phyloP scores from a whole-genome alignment of 2,888 invertebrate genomes.

The Callyntrura sp. region DNA sequence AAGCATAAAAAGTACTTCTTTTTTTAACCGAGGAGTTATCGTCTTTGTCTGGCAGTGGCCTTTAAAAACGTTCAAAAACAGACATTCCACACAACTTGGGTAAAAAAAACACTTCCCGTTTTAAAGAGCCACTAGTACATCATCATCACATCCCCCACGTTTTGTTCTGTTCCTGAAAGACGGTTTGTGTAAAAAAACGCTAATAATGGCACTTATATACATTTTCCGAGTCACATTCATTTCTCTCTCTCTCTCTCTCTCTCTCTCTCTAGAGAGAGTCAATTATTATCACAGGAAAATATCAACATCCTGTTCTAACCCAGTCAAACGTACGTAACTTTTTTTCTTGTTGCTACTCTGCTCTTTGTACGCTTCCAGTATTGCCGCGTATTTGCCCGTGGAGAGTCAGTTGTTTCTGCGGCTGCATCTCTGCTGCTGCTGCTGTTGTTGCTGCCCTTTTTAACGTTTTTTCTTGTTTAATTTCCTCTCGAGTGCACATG shows the following conservation, averaged over 20 bases:
- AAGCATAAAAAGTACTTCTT: background rate
- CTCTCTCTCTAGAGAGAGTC: too few species aligned
- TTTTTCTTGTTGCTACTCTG: too few species aligned
- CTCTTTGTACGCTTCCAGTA: conserved; percentile 22
- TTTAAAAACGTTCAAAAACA: conserved; percentile 31
- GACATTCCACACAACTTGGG: conserved; percentile 18
- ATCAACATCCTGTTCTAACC: conserved; percentile 68
- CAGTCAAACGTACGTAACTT: conserved; percentile 24
- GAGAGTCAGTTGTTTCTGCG: conserved; percentile 35
- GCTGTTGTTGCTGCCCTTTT: background rate
- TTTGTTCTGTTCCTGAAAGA: too few species aligned
- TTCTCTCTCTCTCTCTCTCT: too few species aligned
- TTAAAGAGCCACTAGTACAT: conserved; percentile 42
- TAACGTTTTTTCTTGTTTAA: conserved; percentile 43
- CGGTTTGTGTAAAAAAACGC: too few species aligned
- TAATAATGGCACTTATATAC: too few species aligned
- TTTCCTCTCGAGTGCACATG: conserved; percentile 58
- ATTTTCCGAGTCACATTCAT: too few species aligned
- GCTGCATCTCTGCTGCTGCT: too few species aligned
- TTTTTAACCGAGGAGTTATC: too few species aligned
- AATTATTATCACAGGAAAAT: conserved; percentile 59
- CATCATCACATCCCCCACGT: too few species aligned
- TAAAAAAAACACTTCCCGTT: conserved; percentile 24
- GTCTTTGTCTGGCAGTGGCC: conserved; percentile 1
- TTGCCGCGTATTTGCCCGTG: background rate